A percentile compares a stretch with the other conserved stretches of the same genome.
phyloP scores from a whole-genome alignment of 2,113 vertebrate species.

The Paradisaea rubra region DNA sequence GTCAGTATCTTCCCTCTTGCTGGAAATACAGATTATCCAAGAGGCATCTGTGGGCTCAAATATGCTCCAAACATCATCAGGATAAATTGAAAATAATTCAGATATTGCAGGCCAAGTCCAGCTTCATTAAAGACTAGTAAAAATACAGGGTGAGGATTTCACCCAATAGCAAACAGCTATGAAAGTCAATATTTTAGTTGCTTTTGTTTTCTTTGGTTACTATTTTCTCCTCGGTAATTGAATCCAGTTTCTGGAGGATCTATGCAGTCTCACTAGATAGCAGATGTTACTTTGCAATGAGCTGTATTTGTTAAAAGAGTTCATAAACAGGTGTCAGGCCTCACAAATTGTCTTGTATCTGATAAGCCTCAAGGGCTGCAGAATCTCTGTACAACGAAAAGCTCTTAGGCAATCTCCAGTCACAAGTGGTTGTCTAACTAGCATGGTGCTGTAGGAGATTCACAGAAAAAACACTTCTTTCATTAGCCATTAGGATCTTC shows the following conservation, averaged over 20 bases:
- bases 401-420: background rate
- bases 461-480: background rate
- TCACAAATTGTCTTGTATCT: background rate
- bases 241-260: background rate
- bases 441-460: background rate
- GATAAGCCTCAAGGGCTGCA: background rate
- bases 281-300: background rate
- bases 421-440: background rate
- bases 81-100: background rate
- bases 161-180: background rate
- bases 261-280: background rate
- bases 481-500: background rate
- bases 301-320: background rate
- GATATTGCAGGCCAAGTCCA: background rate
- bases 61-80: rapidly evolving
- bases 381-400: background rate
- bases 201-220: background rate
- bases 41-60: background rate
- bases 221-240: background rate
- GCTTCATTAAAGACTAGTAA: background rate
- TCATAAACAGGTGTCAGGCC: background rate
- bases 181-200: background rate
- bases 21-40: background rate
- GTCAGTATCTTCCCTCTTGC: background rate
- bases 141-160: background rate